A percentile compares a stretch with the other conserved stretches of the same genome.
Conservation (phyloP, 2,113 vertebrate genomes). For the Barbus barbus region DNA sequence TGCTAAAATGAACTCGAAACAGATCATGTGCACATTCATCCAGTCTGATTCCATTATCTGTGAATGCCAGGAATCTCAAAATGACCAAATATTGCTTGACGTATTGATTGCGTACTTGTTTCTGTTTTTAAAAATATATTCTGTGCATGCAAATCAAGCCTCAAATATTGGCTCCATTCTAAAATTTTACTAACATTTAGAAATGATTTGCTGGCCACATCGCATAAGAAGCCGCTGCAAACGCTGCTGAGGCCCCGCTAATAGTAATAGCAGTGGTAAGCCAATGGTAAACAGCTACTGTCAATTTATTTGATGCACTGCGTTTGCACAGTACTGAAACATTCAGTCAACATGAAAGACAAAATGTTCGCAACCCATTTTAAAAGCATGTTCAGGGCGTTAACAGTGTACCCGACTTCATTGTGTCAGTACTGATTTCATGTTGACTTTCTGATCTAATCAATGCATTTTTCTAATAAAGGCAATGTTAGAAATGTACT, state of each 20-base stretch:
- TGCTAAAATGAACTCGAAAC: not conserved
- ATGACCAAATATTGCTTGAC: not conserved
- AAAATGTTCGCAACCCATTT: not conserved
- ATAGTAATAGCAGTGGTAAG: not conserved
- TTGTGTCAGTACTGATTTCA: not conserved
- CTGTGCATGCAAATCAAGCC: not conserved
- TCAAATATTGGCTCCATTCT: not conserved
- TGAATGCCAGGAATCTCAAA: not conserved
- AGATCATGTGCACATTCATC: not conserved
- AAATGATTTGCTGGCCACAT: not conserved
- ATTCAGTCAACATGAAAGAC: not conserved
- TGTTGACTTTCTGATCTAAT: not conserved
- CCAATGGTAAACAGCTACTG: not conserved
- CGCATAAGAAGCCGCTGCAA: not conserved
- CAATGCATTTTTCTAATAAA: not conserved
- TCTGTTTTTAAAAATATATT: not conserved
- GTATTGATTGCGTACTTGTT: not conserved
- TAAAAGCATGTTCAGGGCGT: not conserved
- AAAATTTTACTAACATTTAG: not conserved
- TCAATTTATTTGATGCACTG: not conserved
- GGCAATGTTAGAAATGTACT: not conserved
- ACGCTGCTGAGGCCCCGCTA: not conserved
- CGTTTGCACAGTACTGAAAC: not conserved
- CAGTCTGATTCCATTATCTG: not conserved
- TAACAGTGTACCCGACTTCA: too few relatives aligned